Evolutionary conservation across 2,888 invertebrate species (phyloP), one percentile per base, ranked within the genome.

Genomic region (Drosophila setosimentum): DNA sequence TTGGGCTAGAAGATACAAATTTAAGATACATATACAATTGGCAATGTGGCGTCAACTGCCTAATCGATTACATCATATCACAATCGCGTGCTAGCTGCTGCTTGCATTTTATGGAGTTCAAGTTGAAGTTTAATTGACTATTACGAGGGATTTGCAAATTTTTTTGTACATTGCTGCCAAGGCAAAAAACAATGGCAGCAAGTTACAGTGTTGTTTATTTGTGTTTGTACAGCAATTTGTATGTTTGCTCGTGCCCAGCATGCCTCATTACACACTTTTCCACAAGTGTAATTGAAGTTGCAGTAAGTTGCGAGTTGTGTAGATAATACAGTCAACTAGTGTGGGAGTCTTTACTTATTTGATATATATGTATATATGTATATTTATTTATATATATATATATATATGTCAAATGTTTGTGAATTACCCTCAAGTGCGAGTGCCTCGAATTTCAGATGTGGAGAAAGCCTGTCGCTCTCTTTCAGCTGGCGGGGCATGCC

Each of bases 121-220:
- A 89, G 82, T 87, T 87, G 80, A 89, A 80, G 74, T 80, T 85
- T 77, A 89, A 89, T 89, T 83, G 82, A 70, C 76, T 85, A 89
- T 82, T 87, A 65, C 50, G 73, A 70, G 53, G 68, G 73, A 61
- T 80, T 83, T 75, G 73, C 70, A 64, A 75, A 75, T 74, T 84
- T 79, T 57, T 51, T 70, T 83, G n/a, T 70, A 64, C 49, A 40
- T 67, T 65, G 59, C 8, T 55, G 55, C 29, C 63, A 69, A 63
- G 66, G 63, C 64, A 50, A 27, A 49, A 61, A 40, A 54, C 78
- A 75, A 71, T 64, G 48, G 21, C 51, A 67, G 29, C 8, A 51
- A 67, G 27, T 37, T 35, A 54, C 18, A 63, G 51, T 57, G 24
- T 33, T 59, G 48, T 57, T 55, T 70, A n/a, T 30, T 61, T 68